Evolutionary conservation across 1,140 invertebrate genomes (phyloP), one percentile per base, ranked within the genome.

Genomic region (Atopsyche davidsoni): DNA sequence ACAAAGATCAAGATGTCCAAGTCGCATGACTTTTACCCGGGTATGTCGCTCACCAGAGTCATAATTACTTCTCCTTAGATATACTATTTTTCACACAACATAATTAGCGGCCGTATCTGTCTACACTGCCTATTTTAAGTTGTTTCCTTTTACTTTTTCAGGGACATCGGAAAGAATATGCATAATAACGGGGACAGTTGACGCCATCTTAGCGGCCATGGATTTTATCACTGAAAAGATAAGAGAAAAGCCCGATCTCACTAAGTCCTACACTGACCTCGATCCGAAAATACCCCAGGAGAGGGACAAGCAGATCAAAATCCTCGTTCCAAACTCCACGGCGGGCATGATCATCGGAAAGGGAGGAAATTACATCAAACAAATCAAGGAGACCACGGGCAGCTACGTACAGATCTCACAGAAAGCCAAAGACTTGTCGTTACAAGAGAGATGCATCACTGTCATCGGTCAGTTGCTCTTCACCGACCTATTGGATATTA

Each of bases 301-400:
- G 58, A 78, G 86, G 54, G 87, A 89, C 60, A 89, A 87, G 66
- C 87, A 89, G 86, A 91, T 98, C 46, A 98, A 98, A 76, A 93
- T 98, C 62, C 75, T 99, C 59, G 93, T 99, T 64, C 96, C 96
- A 53, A 99, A 98, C 70, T 96, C 90, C 51, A 98, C 95, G 11
- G 96, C 95, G 55, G 96, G 96, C 56, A 97, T 98, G 93, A 96
- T 98, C 58, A 98, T 98, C 65, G 96, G 96, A 57, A 98, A 98
- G 73, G 92, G 86, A 50, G 96, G 96, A 43, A 91, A 89, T 70
- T 98, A 90, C 64, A 97, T 98, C 60, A 97, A 97, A 73, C 93
- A 97, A 74, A 94, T 98, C 60, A 97, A 98, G 74, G 95, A 98
- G 70, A 86, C 90, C 65, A 96, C 89, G 63, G 92, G 94, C 56